Conservation (phyloP, 1,140 invertebrate species). For the Drosophila bipectinata region DNA sequence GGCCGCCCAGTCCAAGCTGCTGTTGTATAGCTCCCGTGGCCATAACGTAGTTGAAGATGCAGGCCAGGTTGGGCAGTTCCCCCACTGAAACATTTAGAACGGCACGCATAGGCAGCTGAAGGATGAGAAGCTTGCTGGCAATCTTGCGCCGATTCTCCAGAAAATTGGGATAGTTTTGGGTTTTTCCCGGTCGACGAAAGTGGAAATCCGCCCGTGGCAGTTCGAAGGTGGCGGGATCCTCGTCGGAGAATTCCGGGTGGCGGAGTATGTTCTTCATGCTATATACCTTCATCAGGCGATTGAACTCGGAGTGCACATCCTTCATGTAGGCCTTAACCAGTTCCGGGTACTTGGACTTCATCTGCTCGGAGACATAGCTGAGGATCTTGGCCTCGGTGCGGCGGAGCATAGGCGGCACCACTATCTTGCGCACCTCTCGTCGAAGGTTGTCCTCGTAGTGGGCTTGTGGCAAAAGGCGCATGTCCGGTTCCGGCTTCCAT, state of each 20-base stretch:
- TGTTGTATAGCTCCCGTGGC: constrained; percentile 82
- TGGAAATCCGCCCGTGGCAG: constrained; percentile 57
- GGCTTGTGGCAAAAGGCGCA: constrained; percentile 57
- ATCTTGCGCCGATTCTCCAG: constrained; percentile 86
- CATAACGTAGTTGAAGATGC: constrained; percentile 80
- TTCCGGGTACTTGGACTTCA: constrained; percentile 71
- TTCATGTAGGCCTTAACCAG: constrained; percentile 75
- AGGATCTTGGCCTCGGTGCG: constrained; percentile 78
- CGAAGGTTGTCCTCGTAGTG: constrained; percentile 79
- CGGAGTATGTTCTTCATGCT: constrained; percentile 80
- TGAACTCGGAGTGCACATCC: constrained; percentile 77
- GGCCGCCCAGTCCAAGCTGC: constrained; percentile 81
- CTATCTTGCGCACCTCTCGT: constrained; percentile 71
- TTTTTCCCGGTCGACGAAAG: constrained; percentile 84
- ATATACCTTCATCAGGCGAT: constrained; percentile 77
- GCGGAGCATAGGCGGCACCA: constrained; percentile 76
- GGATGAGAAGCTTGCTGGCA: constrained; percentile 85
- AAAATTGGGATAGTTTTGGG: constrained; percentile 86
- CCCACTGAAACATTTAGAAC: constrained; percentile 86
- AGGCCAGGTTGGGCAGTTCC: constrained; percentile 84
- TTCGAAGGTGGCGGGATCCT: constrained; percentile 65
- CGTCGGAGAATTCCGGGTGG: constrained; percentile 65
- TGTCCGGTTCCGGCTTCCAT: constrained; percentile 56
- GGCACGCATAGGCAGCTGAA: constrained; percentile 87
- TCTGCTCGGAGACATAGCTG: constrained; percentile 63